Conservation (phyloP, 2,113 vertebrate genomes). For the Passer montanus region DNA sequence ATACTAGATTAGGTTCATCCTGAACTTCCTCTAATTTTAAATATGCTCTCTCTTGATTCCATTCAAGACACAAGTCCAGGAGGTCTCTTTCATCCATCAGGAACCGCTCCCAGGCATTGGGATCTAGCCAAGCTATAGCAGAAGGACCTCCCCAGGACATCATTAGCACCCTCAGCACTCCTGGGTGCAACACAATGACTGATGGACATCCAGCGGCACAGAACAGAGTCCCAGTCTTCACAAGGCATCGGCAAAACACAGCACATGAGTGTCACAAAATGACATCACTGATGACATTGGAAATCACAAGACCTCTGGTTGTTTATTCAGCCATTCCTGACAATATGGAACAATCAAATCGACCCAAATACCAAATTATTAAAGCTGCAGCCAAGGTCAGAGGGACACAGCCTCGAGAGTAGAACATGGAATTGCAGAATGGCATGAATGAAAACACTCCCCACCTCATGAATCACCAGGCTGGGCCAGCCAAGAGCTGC, state of each 20-base stretch:
- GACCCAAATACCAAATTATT: not conserved
- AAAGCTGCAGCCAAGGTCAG: not conserved
- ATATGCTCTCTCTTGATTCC: too few species aligned
- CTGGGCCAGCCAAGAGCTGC: fast-evolving
- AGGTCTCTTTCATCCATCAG: too few species aligned
- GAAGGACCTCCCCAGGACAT: not conserved
- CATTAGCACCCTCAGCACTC: not conserved
- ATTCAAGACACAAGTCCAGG: not conserved
- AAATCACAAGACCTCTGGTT: not conserved
- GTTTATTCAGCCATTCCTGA: not conserved
- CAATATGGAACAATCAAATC: not conserved
- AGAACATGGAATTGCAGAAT: fast-evolving
- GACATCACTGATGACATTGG: too few species aligned
- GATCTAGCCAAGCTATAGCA: too few species aligned
- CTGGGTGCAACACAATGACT: not conserved
- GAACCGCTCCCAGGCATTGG: fast-evolving
- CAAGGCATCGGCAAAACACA: not conserved
- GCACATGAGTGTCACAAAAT: fast-evolving
- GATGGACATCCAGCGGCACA: fast-evolving
- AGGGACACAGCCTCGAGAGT: not conserved
- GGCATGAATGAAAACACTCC: not conserved
- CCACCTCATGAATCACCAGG: fast-evolving
- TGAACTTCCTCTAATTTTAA: fast-evolving
- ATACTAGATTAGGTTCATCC: fast-evolving
- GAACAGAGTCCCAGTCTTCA: not conserved